Evolutionary conservation across 2,797 vertebrate genomes (phyloP).

Genomic region (Chromis chromis): DNA sequence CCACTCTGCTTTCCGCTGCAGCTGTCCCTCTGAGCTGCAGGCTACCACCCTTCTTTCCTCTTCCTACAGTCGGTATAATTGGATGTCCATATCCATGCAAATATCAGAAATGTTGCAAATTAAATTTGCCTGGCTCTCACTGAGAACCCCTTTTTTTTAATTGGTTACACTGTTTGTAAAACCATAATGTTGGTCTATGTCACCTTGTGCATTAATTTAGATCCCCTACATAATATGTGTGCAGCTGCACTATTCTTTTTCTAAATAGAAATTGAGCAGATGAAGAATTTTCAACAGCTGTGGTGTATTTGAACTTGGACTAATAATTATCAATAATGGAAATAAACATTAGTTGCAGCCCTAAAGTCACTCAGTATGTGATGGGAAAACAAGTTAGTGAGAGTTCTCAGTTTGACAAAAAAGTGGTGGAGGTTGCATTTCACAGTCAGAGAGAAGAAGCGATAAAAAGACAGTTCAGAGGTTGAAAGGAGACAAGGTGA

Average conservation of each 20-base stretch:
- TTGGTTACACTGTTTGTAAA: not conserved
- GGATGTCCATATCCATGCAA: not conserved
- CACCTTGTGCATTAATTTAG: not conserved
- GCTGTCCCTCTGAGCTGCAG: constrained; percentile 1
- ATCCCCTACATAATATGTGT: not conserved
- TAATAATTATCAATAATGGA: not conserved
- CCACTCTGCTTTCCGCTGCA: constrained; percentile 2
- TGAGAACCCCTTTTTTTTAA: not conserved
- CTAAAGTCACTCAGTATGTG: not conserved
- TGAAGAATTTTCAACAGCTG: not conserved
- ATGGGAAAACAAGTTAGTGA: not conserved
- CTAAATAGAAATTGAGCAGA: no score
- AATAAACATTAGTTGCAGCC: not conserved
- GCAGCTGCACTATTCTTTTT: not conserved
- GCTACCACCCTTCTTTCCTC: not conserved
- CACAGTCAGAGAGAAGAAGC: constrained; percentile 1
- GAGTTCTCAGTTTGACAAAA: not conserved
- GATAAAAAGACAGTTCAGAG: constrained; percentile 14
- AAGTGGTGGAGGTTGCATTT: not conserved
- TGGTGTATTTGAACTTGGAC: not conserved
- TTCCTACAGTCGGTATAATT: not conserved
- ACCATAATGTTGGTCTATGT: not conserved
- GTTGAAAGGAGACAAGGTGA: constrained; percentile 41
- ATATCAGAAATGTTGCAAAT: constrained; percentile 4
- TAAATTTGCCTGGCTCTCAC: not conserved